A percentile compares a stretch with the other conserved stretches of the same genome.
Evolutionary conservation across 2,113 vertebrate species (phyloP).

Genomic region (Balaeniceps rex): DNA sequence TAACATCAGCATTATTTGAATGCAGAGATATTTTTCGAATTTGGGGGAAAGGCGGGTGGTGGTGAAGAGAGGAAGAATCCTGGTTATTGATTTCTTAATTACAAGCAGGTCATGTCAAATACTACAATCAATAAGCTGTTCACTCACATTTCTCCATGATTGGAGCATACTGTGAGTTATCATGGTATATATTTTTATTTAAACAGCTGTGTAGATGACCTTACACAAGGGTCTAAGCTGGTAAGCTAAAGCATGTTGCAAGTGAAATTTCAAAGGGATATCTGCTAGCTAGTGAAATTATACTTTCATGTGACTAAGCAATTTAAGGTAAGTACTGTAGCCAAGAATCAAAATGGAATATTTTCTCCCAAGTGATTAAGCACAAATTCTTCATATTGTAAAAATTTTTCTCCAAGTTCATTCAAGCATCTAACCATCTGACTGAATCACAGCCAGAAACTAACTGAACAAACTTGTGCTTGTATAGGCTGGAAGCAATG

Average conservation of each 20-base stretch:
- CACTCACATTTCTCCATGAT: constrained; percentile 9
- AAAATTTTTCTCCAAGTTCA: constrained; percentile 21
- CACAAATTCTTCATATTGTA: neutral
- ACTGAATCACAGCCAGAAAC: constrained; percentile 22
- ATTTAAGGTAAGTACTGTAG: neutral
- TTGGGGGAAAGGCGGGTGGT: neutral
- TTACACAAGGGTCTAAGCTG: neutral
- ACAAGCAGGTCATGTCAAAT: neutral
- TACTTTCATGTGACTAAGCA: neutral
- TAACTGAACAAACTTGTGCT: neutral
- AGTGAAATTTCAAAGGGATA: neutral
- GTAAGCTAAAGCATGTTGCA: neutral
- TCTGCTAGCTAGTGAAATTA: neutral
- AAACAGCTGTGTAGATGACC: neutral
- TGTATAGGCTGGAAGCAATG: neutral
- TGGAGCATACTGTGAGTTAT: neutral
- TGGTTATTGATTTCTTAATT: constrained; percentile 11
- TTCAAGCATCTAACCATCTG: constrained; percentile 16
- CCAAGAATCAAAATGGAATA: constrained; percentile 10
- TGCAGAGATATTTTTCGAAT: neutral
- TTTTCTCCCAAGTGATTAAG: neutral
- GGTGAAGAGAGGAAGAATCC: neutral
- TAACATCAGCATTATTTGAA: neutral
- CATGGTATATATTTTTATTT: neutral
- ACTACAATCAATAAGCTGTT: constrained; percentile 17